Base-by-base conservation (phyloP, 2,888 invertebrate species). In the Reticulitermes lucifugus region DNA sequence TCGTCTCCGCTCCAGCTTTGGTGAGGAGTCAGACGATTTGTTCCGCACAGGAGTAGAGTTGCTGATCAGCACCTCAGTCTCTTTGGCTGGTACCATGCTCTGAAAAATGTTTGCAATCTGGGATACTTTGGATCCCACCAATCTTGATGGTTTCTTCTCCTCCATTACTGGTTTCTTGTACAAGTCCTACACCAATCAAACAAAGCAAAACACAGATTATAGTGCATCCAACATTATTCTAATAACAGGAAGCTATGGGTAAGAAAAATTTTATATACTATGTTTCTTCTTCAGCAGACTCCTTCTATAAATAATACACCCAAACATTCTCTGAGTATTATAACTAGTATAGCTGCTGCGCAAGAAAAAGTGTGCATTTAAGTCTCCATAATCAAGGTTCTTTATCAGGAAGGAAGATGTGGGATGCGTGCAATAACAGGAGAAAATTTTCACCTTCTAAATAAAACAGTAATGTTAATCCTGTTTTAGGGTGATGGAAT, bases 61-160 rank as follows among this genome's bases (percentile, higher is more conserved):
- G 81, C 82, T 79, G 55, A 85, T 83, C 6, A 86, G 88, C 86
- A 79, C 85, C n/a, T 86, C 85, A 79, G 86, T 84, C 70, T 89
- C 89, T 88, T 91, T 91, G 83, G 92, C 94, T 88, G 94, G 93
- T 35, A 91, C 92, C 92, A 94, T 94, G 88, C 94, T 94, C 87
- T 92, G 91, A 91, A 97, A 97, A 90, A 97, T 96, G 91, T 97
- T 97, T 86, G 97, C 97, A 88, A 97, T 97, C 92, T 97, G 96
- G 87, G 97, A 97, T 89, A 97, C 97, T 93, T 97, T 97, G 89
- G 95, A 94, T 91, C 96, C 96, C 88, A 91, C 89, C 90, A 87
- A 88, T 87, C 88, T 87, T 82, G 93, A 93, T 88, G 92, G 90
- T 89, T 93, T 94, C 91, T 93, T 94, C 88, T 94, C 93, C 90